phyloP scores from a whole-genome alignment of 2,113 vertebrate genomes.

The Cinclus cinclus region DNA sequence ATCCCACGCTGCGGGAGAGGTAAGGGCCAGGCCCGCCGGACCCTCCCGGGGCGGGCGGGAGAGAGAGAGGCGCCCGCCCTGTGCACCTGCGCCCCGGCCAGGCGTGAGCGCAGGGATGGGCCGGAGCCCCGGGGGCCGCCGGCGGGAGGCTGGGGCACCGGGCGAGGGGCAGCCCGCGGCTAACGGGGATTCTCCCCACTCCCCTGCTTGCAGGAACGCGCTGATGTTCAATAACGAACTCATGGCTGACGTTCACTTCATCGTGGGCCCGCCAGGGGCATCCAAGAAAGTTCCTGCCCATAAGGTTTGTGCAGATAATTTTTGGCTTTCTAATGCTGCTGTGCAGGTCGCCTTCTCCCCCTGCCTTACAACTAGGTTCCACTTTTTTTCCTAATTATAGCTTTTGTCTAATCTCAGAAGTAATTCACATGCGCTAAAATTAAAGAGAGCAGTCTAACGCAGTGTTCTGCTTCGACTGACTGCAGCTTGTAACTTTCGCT shows the following conservation, averaged over 20 bases:
- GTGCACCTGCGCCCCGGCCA: neutral
- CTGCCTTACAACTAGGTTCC: neutral
- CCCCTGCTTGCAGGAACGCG: constrained; percentile 85
- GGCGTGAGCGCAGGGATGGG: neutral
- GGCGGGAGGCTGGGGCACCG: constrained; percentile 2
- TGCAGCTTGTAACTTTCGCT: constrained; percentile 1
- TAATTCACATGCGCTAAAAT: neutral
- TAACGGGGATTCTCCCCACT: constrained; percentile 24
- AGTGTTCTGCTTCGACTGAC: neutral
- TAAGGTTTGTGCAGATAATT: constrained; percentile 81
- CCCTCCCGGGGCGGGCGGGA: neutral
- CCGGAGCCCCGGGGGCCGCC: neutral
- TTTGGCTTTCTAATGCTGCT: neutral
- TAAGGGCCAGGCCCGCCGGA: constrained; percentile 63
- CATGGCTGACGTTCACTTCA: constrained; percentile 97
- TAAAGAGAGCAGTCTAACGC: neutral
- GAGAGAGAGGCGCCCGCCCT: neutral
- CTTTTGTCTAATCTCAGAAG: neutral
- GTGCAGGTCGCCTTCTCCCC: neutral
- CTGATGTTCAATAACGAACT: constrained; percentile 98
- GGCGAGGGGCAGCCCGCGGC: neutral
- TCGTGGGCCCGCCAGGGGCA: constrained; percentile 86
- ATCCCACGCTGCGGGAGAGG: constrained; percentile 94
- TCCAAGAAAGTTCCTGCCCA: constrained; percentile 90
- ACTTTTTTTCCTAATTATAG: neutral